Base-by-base conservation (phyloP, 2,113 vertebrate genomes). In the Oreochromis niloticus region DNA sequence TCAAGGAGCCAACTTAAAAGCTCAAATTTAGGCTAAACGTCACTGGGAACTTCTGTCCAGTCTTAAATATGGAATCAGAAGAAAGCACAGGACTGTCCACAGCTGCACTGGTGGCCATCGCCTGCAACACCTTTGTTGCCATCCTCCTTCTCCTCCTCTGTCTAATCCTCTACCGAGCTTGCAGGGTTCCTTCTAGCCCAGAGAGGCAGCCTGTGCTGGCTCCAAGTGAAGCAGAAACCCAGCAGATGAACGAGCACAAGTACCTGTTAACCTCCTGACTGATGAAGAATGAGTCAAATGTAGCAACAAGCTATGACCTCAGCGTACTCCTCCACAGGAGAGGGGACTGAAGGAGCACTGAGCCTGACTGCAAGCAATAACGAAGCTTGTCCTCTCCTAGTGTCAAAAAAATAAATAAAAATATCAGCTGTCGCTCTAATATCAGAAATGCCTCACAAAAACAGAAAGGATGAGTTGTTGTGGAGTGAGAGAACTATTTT, bases 31-130 rank as follows among this genome's bases (percentile, higher is more conserved):
- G 54, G 24, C 41, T 82, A 32, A 80, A 24, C 27, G 1, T 55
- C 56, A 16, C 10, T 73, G 41, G 79, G 81, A 30, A 6, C 66
- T 16, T 66, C 75, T 71, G 82, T 63, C 59, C 36, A 82, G 80
- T 36, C 22, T 27, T 80, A 41, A 50, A 32, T 6, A 97, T 96
- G 95, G 96, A 96, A 52, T 87, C 93, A 41, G 81, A 85, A 22
- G 86, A 79, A 61, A 91, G 43, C 27, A 17, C 30, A 14, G 93
- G 91, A 63, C 92, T 97, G 79, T 96, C 96, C 57, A 95, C 94
- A 9, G 97, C 96, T 8, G 97, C 97, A 3, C 56, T 96, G 83
- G 96, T 97, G 87, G 97, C 97, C 89, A 96, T 97, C 3, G 96
- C 91, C 56, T 96, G 96, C 90, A 97, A 97, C 73, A 57, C 95